These are phyloP conservation scores for Galaxias olidus DNA, from an alignment of 2,797 vertebrate genomes.

Conservation along the genomic window DNA sequence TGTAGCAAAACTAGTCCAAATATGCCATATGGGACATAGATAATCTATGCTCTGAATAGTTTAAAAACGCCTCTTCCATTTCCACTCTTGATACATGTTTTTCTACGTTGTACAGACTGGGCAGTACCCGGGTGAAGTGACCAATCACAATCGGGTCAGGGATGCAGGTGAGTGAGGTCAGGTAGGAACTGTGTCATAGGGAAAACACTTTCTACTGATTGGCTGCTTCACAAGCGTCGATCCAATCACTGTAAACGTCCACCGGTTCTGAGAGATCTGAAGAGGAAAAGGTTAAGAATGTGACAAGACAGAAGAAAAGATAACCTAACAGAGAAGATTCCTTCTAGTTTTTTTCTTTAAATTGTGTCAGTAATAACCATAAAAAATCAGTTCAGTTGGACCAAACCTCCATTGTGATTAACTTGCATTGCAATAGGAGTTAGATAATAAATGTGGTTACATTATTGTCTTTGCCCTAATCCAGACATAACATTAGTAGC, in stretches of 20 bases:
- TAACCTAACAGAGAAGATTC: no score
- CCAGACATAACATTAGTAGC: no score
- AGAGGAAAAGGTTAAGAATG: not conserved
- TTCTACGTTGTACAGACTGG: constrained; percentile 23
- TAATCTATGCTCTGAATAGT: not conserved
- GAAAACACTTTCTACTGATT: constrained; percentile 81
- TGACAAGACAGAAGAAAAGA: no score
- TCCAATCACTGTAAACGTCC: constrained; percentile 96
- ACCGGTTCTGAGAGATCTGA: constrained; percentile 91
- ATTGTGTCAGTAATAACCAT: no score
- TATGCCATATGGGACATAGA: not conserved
- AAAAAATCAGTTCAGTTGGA: no score
- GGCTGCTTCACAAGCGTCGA: constrained; percentile 93
- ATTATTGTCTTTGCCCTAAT: no score
- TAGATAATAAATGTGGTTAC: no score
- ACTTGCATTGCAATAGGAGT: no score
- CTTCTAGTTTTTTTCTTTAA: no score
- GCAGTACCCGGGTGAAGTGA: constrained; percentile 5
- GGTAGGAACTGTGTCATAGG: constrained; percentile 7
- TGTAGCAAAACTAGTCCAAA: not conserved
- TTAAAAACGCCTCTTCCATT: not conserved
- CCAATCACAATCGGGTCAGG: not conserved
- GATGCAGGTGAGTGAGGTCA: constrained; percentile 22
- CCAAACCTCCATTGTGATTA: no score
- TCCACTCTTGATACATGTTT: not conserved